Evolutionary conservation across 2,113 vertebrate species (phyloP), one percentile per base, ranked within the genome.

Genomic region (Cacatua alba): DNA sequence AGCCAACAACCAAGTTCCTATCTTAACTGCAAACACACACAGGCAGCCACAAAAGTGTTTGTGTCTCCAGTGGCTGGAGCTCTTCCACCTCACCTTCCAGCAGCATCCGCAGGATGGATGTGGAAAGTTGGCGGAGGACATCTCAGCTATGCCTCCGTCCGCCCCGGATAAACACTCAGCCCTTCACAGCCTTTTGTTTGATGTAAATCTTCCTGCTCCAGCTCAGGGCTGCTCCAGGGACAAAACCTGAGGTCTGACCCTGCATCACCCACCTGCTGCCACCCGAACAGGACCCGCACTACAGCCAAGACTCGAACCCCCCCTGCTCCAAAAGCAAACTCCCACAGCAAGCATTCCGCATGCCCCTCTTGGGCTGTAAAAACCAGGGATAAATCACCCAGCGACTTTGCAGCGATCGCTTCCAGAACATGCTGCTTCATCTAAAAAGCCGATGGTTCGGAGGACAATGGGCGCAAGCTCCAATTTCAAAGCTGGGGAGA

Each of bases 21-120:
- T 95, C 96, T 96, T 96, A 92, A 94, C 78, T 75, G 92, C 94
- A 97, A 97, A 97, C 89, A 95, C 87, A 87, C 69, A 82, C 51
- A 29, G 2, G 0, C 20, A 94, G 81, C 82, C 91, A 90, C 86
- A 57, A 81, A 83, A 77, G 46, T 59, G 87, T 82, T 84, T 85
- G 82, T 67, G 57, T 92, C 95, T 95, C 95, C 39, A 7, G 78
- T 63, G 88, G 83, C 86, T 92, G 84, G 88, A 83, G 62, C 90
- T 97, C 90, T 91, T 71, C 92, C 86, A 93, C 88, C 86, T 93
- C 93, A 92, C 96, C 44, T 95, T 96, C 91, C 94, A 92, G 69
- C 74, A 80, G 64, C 76, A 95, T 89, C 95, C 72, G 33, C 51
- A 80, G 84, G 95, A 92, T 92, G 78, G 81, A 97, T 70, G 74